Base-by-base conservation (phyloP, 2,888 invertebrate genomes). In the Tortricodes alternella region DNA sequence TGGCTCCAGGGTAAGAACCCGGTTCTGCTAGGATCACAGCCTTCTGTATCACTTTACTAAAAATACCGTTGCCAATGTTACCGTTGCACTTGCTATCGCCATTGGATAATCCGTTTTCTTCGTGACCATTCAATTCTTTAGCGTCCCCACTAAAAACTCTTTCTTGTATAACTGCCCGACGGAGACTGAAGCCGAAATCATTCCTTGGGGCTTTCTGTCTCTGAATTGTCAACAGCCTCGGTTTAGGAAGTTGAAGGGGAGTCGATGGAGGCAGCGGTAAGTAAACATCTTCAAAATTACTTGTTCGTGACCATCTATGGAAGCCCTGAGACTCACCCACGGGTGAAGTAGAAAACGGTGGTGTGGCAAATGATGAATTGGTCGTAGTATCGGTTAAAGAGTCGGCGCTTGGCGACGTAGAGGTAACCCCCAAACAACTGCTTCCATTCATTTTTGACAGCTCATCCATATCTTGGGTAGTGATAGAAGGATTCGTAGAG, bases 161-260 rank as follows among this genome's bases (percentile, higher is more conserved):
- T 76, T 96, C 94, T 62, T 97, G 93, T 41, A 97, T 94, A 79
- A 96, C 95, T 2, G 97, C 97, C 68, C 98, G 93, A 4, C 98
- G 93, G 62, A 98, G 89, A 61, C 97, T 98, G 74, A 98, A 98
- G 0, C 98, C 98, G 78, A 98, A 98, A 82, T 98, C 98, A 64
- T 96, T 96, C 53, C 96, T 92, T 0, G 97, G 96, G 37, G 95
- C 94, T 65, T 95, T 95, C 73, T 96, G 96, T 2, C 96, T 89
- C 65, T 94, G 94, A 62, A 98, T 95, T 0, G 93, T 93, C 46
- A 98, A 85, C 44, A 94, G 92, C 62, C 98, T 92, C 1, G 97
- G 94, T 59, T 93, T 92, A 3, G 96, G 96, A 55, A 96, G 78
- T 63, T 92, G 92, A 60, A 95, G 90, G 21, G 94, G 93, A 62